Conservation (phyloP, 2,888 invertebrate genomes). For the Cheilosia variabilis region DNA sequence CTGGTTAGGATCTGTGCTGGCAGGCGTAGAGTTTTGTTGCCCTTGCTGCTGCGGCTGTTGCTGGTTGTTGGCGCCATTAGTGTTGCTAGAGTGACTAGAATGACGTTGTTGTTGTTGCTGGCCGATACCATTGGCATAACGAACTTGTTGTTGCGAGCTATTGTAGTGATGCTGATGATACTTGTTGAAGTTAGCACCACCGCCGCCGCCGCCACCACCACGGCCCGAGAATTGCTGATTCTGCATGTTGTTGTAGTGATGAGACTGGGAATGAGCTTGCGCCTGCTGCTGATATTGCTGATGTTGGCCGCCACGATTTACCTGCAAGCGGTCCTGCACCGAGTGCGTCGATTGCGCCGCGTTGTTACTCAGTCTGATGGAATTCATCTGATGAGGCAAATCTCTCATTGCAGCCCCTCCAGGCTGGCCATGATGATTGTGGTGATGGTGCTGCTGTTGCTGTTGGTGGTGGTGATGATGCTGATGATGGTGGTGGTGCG, state of each 20-base stretch:
- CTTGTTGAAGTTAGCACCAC: slow-evolving; percentile 51
- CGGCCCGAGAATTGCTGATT: slow-evolving; percentile 71
- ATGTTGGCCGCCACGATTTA: slow-evolving; percentile 67
- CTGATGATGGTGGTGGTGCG: slow-evolving; percentile 38
- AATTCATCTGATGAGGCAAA: slow-evolving; percentile 71
- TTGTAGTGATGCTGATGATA: slow-evolving; percentile 70
- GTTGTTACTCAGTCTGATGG: slow-evolving; percentile 69
- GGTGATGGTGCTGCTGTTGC: slow-evolving; percentile 58
- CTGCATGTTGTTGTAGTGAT: slow-evolving; percentile 70
- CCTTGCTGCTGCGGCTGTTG: slow-evolving; percentile 44
- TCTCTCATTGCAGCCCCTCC: slow-evolving; percentile 59
- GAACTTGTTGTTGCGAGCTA: slow-evolving; percentile 61
- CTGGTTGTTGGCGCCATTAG: slow-evolving; percentile 53
- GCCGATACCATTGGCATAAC: slow-evolving; percentile 54
- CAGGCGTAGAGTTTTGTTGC: slow-evolving; percentile 54
- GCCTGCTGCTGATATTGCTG: slow-evolving; percentile 52
- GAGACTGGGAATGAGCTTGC: slow-evolving; percentile 60
- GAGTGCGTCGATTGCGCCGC: slow-evolving; percentile 50
- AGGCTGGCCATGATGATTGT: slow-evolving; percentile 58
- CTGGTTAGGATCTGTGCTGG: slow-evolving; percentile 63
- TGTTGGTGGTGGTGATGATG: slow-evolving; percentile 67
- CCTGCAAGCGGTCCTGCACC: slow-evolving; percentile 72
- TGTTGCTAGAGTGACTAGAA: slow-evolving; percentile 67
- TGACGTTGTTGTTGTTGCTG: slow-evolving; percentile 67
- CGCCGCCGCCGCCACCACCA: slow-evolving; percentile 45